Evolutionary conservation across 2,113 vertebrate species (phyloP).

Genomic region (Bos taurus): DNA sequence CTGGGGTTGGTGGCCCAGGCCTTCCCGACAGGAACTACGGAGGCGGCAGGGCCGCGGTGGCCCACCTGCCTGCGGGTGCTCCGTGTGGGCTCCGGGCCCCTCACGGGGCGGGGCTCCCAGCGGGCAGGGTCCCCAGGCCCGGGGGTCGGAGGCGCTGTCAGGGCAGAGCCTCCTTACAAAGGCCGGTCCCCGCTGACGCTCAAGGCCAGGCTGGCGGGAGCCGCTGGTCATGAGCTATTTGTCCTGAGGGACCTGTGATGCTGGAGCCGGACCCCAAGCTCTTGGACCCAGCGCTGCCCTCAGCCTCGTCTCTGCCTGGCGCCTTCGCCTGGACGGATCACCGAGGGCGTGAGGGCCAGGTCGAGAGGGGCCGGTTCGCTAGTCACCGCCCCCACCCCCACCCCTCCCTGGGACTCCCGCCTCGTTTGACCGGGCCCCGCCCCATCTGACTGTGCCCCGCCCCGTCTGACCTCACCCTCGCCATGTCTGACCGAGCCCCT

Average conservation of each 20-base stretch:
- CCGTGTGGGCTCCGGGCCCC: neutral
- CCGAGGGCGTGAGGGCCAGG: neutral
- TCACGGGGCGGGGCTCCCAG: neutral
- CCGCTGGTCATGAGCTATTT: too few species aligned
- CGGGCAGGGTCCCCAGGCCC: neutral
- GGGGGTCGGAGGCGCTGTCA: fast-evolving
- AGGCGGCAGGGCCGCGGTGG: neutral
- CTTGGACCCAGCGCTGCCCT: neutral
- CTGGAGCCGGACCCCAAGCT: neutral
- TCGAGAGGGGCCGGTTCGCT: neutral
- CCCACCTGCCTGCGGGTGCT: neutral
- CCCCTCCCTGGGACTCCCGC: neutral
- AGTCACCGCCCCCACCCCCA: too few species aligned
- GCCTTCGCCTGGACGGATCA: neutral
- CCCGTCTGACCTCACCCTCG: too few species aligned
- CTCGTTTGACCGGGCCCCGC: too few species aligned
- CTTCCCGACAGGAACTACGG: neutral
- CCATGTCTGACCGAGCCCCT: too few species aligned
- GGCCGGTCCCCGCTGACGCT: neutral
- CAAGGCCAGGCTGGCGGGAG: neutral
- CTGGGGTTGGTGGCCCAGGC: neutral
- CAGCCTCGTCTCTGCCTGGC: neutral
- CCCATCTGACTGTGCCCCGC: too few species aligned
- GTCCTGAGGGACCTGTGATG: neutral
- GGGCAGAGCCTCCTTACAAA: neutral